Evolutionary conservation across 1,140 invertebrate genomes (phyloP).

Genomic region (Coptotermes formosanus): DNA sequence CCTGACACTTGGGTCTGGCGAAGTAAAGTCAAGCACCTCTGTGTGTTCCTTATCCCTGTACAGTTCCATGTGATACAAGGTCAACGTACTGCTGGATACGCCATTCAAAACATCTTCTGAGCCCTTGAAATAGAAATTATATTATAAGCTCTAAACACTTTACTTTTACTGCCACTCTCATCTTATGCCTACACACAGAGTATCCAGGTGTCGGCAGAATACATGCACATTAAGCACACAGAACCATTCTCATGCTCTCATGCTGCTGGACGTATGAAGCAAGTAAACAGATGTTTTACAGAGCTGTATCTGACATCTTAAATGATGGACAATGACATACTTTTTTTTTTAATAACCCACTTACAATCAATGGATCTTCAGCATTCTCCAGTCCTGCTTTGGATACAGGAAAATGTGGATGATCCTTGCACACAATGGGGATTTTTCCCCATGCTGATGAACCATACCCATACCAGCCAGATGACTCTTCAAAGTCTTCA

Average conservation of each 20-base stretch:
- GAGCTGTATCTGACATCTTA: too few species aligned
- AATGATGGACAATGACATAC: too few species aligned
- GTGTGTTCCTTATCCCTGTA: conserved; percentile 37
- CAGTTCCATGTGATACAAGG: conserved; percentile 39
- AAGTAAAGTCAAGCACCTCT: conserved; percentile 28
- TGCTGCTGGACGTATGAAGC: too few species aligned
- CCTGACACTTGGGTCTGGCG: neutral
- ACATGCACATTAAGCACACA: too few species aligned
- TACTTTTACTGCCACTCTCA: too few species aligned
- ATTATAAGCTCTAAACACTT: too few species aligned
- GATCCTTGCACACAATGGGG: neutral
- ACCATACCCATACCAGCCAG: neutral
- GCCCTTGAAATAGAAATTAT: neutral
- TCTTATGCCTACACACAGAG: too few species aligned
- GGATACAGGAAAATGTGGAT: neutral
- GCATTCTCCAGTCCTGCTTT: neutral
- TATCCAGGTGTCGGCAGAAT: too few species aligned
- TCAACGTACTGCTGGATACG: neutral
- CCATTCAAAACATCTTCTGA: neutral
- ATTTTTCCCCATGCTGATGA: neutral
- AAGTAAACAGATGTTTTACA: too few species aligned
- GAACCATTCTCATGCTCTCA: too few species aligned
- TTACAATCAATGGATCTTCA: conserved; percentile 10
- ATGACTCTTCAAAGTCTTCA: conserved; percentile 6
- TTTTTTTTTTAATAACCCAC: neutral